Percentiles rank a stretch among this genome's conserved stretches.
phyloP scores from a whole-genome alignment of 1,140 invertebrate genomes.

The Aphis craccivora region DNA sequence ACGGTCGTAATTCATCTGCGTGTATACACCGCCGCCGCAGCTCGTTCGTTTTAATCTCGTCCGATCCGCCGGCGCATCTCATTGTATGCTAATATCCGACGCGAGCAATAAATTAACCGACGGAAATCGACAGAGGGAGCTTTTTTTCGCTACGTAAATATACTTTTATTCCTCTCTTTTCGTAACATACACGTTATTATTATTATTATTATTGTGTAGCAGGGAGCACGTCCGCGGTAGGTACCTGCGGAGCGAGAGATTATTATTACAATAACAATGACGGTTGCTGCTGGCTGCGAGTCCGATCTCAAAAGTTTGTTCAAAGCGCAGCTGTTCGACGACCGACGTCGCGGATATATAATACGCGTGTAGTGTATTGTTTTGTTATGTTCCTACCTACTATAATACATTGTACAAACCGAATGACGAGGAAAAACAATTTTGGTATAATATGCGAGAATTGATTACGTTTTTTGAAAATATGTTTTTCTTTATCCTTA shows the following conservation, averaged over 20 bases:
- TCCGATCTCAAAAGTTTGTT: neutral
- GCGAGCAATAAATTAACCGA: neutral
- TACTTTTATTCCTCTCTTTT: neutral
- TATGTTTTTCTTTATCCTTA: neutral
- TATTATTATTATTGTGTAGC: neutral
- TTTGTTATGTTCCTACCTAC: too few species aligned
- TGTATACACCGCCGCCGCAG: neutral
- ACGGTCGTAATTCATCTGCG: neutral
- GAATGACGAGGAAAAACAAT: too few species aligned
- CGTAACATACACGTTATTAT: too few species aligned
- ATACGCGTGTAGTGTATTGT: neutral
- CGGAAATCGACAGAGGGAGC: neutral
- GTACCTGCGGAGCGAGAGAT: neutral
- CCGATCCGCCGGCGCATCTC: neutral
- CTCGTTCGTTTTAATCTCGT: conserved; percentile 8
- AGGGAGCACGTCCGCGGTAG: neutral
- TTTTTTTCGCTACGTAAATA: neutral
- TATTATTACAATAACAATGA: too few species aligned
- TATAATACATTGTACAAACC: too few species aligned
- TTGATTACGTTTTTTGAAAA: neutral
- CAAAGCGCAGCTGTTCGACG: too few species aligned
- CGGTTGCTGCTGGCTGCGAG: neutral
- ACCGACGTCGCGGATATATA: neutral
- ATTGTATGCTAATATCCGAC: neutral
- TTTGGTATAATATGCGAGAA: neutral